Evolutionary conservation across 2,113 vertebrate species (phyloP), one percentile per base, ranked within the genome.

Genomic region (Chlorodrepanis virens): DNA sequence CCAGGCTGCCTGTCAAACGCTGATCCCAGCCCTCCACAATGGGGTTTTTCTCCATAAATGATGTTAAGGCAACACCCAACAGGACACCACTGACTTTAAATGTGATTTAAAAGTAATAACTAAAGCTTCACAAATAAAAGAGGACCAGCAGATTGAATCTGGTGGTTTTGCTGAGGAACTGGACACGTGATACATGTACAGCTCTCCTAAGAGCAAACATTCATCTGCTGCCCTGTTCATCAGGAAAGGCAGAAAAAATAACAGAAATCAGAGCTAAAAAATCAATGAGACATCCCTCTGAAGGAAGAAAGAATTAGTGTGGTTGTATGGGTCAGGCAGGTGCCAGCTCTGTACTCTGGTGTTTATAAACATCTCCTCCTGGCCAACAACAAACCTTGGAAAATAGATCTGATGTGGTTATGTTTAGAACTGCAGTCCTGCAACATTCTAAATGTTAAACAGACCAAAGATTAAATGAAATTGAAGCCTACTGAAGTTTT

Each of bases 161-260:
- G n/a, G 14, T 18, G 42, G 12, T 15, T 39, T 24, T 23, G n/a
- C 50, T 54, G 10, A 67, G 42, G 45, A 49, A 24, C 25, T 31
- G 70, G 72, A 40, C 29, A 15, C 0, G 3, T 28, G 52, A 11
- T 5, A 37, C 8, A 1, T 0, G 3, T 0, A 10, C 1, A 47
- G 37, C 31, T 52, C 16, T 54, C 54, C 61, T 15, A 7, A 70
- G 52, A 56, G 27, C 35, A 64, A 68, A 47, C 1, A 1, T 29
- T 45, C 11, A 19, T 0, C 2, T 42, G 23, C 44, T 89, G 25
- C 83, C 39, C 52, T 78, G 29, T 6, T 52, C 24, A 53, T 14
- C 28, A 57, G 42, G 11, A 75, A 44, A n/a, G 42, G 81, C 17
- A 56, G 53, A 86, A 67, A 39, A 77, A 61, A 49, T 14, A 17